Evolutionary conservation across 1,140 invertebrate genomes (phyloP), one percentile per base, ranked within the genome.

Genomic region (Rhyacophila brunnea): DNA sequence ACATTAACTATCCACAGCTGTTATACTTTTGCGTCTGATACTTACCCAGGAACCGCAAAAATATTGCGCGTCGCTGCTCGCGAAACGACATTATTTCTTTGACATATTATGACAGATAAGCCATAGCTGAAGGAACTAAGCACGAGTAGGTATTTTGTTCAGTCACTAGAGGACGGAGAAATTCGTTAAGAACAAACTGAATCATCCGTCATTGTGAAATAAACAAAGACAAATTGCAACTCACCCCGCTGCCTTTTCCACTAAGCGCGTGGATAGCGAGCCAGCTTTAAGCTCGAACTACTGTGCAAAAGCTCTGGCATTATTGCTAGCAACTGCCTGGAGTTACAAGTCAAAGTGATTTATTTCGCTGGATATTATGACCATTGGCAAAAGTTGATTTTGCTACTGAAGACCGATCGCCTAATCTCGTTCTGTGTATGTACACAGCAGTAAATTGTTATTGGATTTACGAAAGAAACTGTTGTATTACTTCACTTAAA

Each of bases 191-290:
- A 54, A 55, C 58, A 49, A 38, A 54, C 51, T 58, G 50, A 54
- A 54, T 60, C 51, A 36, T 46, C 51, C 47, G 58, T 60, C 58
- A 60, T 44, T 54, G 52, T 55, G 51, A 53, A 53, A 60, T 60
- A 60, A 60, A 60, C 58, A 60, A 60, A 54, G 58, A 60, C 58
- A 60, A 60, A 60, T 60, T 53, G 58, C 58, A 36, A 43, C 49
- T 20, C 44, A 17, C n/a, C 15, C 44, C 43, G 23, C 44, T 46
- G 15, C 20, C 7, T 49, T 49, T 49, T 49, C 46, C 17, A 14
- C n/a, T 32, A 28, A 28, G 23, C 23, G 23, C 9, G 23, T 28
- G 23, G 23, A 28, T 28, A 5, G 23, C 3, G 9, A 28, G 9
- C 23, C 4, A 9, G 23, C 23, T 28, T 9, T 9, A 28, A 28